phyloP scores from a whole-genome alignment of 2,888 invertebrate genomes.

The Nomada goodeniana region DNA sequence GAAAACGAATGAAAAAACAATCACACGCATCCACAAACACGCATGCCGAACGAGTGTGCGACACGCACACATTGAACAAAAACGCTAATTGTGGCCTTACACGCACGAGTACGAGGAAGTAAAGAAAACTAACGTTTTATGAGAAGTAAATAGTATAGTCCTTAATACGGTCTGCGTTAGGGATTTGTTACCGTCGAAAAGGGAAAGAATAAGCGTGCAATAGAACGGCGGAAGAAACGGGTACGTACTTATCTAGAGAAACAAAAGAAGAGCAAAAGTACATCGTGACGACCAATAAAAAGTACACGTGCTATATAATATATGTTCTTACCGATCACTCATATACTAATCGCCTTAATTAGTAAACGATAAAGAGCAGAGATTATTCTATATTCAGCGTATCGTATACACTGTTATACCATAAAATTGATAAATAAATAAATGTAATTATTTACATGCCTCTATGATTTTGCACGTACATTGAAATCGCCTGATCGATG shows the following conservation, averaged over 20 bases:
- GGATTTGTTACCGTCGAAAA: constrained; percentile 44
- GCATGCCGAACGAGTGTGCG: constrained; percentile 55
- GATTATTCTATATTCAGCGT: constrained; percentile 80
- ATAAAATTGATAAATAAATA: constrained; percentile 81
- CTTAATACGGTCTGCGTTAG: constrained; percentile 52
- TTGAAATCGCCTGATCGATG: background rate
- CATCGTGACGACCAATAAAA: constrained; percentile 70
- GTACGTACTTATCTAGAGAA: constrained; percentile 1
- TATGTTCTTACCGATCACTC: constrained; percentile 80
- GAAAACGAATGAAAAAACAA: background rate
- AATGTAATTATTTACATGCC: constrained; percentile 80
- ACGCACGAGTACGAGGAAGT: constrained; percentile 74
- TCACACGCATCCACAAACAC: constrained; percentile 52
- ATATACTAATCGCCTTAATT: constrained; percentile 82
- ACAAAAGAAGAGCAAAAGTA: constrained; percentile 22
- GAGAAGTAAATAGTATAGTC: constrained; percentile 19
- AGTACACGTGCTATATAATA: constrained; percentile 75
- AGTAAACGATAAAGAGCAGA: constrained; percentile 77
- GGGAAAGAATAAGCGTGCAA: constrained; percentile 6
- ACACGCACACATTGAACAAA: constrained; percentile 61
- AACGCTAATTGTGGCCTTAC: constrained; percentile 79
- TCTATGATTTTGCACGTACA: background rate
- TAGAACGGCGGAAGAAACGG: constrained; percentile 8
- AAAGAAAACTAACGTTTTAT: constrained; percentile 57
- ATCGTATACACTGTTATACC: constrained; percentile 80